phyloP scores from a whole-genome alignment of 2,888 invertebrate species.

The Aspidiotus rigidus region DNA sequence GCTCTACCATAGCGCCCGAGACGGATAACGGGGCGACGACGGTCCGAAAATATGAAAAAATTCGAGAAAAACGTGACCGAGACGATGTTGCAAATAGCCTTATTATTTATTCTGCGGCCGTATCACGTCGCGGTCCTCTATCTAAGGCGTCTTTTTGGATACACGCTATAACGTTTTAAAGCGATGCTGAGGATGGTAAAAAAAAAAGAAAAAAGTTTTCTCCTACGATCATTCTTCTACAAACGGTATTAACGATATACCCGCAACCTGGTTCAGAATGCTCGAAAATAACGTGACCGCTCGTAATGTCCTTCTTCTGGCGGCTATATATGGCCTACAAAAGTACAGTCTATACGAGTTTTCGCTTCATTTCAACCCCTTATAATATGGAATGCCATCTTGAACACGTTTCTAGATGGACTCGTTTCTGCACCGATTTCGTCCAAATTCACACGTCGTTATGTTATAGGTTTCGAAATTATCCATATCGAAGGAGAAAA shows the following conservation, averaged over 20 bases:
- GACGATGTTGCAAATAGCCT: slow-evolving; percentile 32
- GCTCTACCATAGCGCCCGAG: no score
- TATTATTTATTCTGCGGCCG: slow-evolving; percentile 30
- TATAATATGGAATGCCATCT: background rate
- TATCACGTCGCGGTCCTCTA: slow-evolving; percentile 25
- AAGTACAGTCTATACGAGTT: no score
- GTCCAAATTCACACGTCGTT: no score
- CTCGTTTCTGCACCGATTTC: no score
- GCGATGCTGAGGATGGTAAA: background rate
- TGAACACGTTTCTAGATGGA: background rate
- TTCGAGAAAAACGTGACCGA: slow-evolving; percentile 15
- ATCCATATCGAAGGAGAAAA: no score
- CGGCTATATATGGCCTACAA: no score
- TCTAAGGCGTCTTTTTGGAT: background rate
- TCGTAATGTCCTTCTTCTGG: background rate
- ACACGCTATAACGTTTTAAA: no score
- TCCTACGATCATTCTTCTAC: slow-evolving; percentile 1
- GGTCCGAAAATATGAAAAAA: slow-evolving; percentile 27
- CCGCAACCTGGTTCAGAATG: slow-evolving; percentile 8
- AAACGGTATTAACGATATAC: slow-evolving; percentile 12
- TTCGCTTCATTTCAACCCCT: no score
- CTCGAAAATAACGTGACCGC: slow-evolving; percentile 8
- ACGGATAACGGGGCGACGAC: background rate
- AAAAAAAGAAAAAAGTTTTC: background rate
- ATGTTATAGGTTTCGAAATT: no score